Percentiles rank a stretch among this genome's conserved stretches.
Conservation (phyloP, 2,888 invertebrate genomes). For the Pterobdella sp. region DNA sequence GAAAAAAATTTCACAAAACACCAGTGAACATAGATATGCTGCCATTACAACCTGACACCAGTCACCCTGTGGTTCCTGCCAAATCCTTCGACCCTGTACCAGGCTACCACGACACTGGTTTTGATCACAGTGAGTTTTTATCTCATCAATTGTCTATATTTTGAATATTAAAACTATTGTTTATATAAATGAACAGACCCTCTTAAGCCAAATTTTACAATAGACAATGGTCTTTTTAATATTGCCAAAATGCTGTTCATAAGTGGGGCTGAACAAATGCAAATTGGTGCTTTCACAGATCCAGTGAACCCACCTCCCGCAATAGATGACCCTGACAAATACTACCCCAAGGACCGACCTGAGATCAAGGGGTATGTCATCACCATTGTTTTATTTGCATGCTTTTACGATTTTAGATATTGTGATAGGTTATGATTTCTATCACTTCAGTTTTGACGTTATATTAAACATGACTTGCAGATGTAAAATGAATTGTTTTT, state of each 20-base stretch:
- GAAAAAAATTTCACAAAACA: too few species aligned
- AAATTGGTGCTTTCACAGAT: slow-evolving; percentile 6
- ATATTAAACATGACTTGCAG: too few species aligned
- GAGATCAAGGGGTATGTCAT: slow-evolving; percentile 11
- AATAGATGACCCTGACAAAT: slow-evolving; percentile 13
- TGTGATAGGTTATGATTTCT: too few species aligned
- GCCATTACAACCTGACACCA: slow-evolving; percentile 15
- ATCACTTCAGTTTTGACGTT: too few species aligned
- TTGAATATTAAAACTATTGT: too few species aligned
- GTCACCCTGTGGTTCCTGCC: slow-evolving; percentile 14
- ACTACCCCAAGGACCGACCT: slow-evolving; percentile 25
- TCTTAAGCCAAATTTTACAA: too few species aligned
- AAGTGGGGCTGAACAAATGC: too few species aligned
- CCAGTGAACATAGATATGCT: slow-evolving; percentile 25
- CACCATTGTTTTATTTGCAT: too few species aligned
- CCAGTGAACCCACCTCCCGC: slow-evolving; percentile 24
- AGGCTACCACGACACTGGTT: slow-evolving; percentile 15
- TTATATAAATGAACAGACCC: too few species aligned
- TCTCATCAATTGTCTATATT: too few species aligned
- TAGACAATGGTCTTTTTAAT: neutral
- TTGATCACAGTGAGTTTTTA: slow-evolving; percentile 18
- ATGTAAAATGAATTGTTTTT: too few species aligned
- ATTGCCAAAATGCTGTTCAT: neutral
- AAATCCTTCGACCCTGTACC: slow-evolving; percentile 20
- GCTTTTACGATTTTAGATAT: too few species aligned